phyloP scores from a whole-genome alignment of 1,140 invertebrate genomes.

The Cylas formicarius region DNA sequence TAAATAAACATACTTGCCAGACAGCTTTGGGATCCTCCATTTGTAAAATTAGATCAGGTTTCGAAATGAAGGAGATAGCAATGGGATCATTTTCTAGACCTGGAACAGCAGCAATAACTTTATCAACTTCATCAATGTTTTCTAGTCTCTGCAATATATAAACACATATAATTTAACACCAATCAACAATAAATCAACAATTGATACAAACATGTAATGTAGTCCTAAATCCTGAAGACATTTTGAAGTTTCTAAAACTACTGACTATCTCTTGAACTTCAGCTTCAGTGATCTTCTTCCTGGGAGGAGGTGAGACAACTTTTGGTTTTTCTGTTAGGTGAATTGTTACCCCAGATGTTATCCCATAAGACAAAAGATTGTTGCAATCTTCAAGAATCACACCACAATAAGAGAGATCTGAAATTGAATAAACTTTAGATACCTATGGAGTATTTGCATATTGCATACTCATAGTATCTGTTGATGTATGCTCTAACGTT shows the following conservation, averaged over 20 bases:
- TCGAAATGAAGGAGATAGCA: slow-evolving; percentile 51
- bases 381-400: slow-evolving; percentile 46
- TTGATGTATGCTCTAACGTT: slow-evolving; percentile 43
- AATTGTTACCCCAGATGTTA: slow-evolving; percentile 48
- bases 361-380: slow-evolving; percentile 44
- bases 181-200: slow-evolving; percentile 23
- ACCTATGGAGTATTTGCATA: background rate
- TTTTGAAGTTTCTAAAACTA: slow-evolving; percentile 45
- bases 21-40: slow-evolving; percentile 45
- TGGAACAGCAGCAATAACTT: slow-evolving; percentile 49
- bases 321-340: slow-evolving; percentile 48
- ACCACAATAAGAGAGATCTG: slow-evolving; percentile 51
- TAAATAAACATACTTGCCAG: slow-evolving; percentile 9
- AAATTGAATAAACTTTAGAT: slow-evolving; percentile 16
- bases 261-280: slow-evolving; percentile 43
- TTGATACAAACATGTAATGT: slow-evolving; percentile 41
- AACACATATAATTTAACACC: slow-evolving; percentile 4
- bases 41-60: slow-evolving; percentile 50
- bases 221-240: slow-evolving; percentile 43
- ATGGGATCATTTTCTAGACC: slow-evolving; percentile 47
- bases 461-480: slow-evolving; percentile 38
- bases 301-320: slow-evolving; percentile 19
- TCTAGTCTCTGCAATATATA: slow-evolving; percentile 40
- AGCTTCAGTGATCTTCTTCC: slow-evolving; percentile 39
- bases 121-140: slow-evolving; percentile 48